Percentiles rank a stretch among this genome's conserved stretches.
phyloP scores from a whole-genome alignment of 2,113 vertebrate species.

The Argyrosomus japonicus region DNA sequence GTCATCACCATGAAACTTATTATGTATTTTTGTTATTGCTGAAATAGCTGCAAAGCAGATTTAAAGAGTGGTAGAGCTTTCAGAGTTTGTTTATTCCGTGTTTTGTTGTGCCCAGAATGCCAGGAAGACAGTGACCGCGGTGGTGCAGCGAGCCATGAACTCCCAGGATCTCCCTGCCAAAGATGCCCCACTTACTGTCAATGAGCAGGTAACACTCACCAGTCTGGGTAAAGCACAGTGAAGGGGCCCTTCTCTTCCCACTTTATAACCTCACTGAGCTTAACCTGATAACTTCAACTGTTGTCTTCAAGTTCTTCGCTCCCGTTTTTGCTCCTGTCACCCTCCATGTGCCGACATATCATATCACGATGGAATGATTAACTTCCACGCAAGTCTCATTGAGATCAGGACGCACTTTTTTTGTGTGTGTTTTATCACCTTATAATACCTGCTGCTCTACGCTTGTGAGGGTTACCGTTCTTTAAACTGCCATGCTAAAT shows the following conservation, averaged over 20 bases:
- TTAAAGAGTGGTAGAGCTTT: background rate
- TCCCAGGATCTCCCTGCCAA: slow-evolving; percentile 85
- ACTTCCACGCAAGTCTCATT: slow-evolving; percentile 9
- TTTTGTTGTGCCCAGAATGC: slow-evolving; percentile 82
- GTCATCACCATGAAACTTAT: background rate
- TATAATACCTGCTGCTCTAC: slow-evolving; percentile 43
- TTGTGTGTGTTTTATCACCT: slow-evolving; percentile 17
- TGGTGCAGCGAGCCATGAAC: slow-evolving; percentile 87
- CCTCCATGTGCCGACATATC: slow-evolving; percentile 38
- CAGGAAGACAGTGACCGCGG: slow-evolving; percentile 76
- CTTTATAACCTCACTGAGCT: background rate
- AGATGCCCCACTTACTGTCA: slow-evolving; percentile 90
- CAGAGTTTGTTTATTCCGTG: slow-evolving; percentile 6
- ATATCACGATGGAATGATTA: slow-evolving; percentile 36
- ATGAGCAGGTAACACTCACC: slow-evolving; percentile 90
- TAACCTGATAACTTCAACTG: background rate
- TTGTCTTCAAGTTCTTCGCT: slow-evolving; percentile 14
- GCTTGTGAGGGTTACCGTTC: slow-evolving; percentile 27
- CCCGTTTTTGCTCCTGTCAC: slow-evolving; percentile 30
- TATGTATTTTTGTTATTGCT: background rate
- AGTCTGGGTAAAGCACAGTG: background rate
- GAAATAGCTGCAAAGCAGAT: background rate
- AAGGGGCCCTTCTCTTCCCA: background rate
- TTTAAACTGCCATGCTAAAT: slow-evolving; percentile 57
- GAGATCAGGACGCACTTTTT: slow-evolving; percentile 6